phyloP scores from a whole-genome alignment of 2,888 invertebrate species.

The Trissolcus brochymenae region DNA sequence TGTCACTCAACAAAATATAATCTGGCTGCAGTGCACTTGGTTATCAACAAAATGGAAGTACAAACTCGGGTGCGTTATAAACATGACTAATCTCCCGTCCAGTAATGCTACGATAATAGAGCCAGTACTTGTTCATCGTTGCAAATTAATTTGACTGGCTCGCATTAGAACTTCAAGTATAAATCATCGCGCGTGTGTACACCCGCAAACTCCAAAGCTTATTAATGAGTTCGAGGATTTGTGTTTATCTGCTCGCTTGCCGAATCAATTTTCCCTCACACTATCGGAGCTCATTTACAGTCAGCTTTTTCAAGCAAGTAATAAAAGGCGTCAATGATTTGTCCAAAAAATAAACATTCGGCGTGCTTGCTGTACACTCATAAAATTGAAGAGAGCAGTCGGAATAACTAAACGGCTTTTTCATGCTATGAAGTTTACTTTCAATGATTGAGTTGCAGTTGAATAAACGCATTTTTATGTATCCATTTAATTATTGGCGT shows the following conservation, averaged over 20 bases:
- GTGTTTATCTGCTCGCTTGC: constrained; percentile 50
- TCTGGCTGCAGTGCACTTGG: constrained; percentile 9
- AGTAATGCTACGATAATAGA: constrained; percentile 66
- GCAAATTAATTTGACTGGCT: constrained; percentile 73
- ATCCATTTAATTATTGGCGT: neutral
- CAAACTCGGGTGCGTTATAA: constrained; percentile 29
- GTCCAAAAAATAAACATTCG: neutral
- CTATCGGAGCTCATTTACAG: constrained; percentile 40
- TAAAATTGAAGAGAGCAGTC: no score
- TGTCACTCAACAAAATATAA: constrained; percentile 37
- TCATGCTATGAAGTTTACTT: no score
- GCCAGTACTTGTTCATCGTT: constrained; percentile 69
- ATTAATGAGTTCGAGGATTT: constrained; percentile 58
- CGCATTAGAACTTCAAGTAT: constrained; percentile 74
- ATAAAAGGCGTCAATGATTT: neutral
- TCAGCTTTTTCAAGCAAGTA: constrained; percentile 32
- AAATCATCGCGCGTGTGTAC: constrained; percentile 64
- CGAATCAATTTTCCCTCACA: constrained; percentile 49
- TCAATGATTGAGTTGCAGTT: neutral
- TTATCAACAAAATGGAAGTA: constrained; percentile 32
- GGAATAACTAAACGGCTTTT: no score
- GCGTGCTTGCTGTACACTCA: neutral
- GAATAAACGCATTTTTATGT: neutral
- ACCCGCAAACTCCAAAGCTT: constrained; percentile 53
- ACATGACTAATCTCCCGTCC: constrained; percentile 68